Base-by-base conservation (phyloP, 2,797 vertebrate genomes). In the Natrix natrix region DNA sequence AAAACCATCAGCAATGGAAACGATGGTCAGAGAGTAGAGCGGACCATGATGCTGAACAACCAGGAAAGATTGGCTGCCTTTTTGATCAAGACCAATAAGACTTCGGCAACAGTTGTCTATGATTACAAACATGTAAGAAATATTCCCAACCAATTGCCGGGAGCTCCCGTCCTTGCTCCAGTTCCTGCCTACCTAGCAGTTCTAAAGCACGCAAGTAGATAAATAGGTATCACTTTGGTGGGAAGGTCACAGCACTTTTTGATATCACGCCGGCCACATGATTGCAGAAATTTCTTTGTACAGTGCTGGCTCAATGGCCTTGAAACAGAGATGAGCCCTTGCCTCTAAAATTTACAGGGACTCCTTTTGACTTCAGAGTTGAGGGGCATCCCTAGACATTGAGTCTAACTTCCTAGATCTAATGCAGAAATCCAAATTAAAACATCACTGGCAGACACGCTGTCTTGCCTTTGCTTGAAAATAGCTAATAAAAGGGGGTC, bases 51-150 rank as follows among this genome's bases (percentile, higher is more conserved):
- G 95, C 86, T 95, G n/a, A 93, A 92, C 48, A 69, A 90, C 5
- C 28, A 86, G 43, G 94, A 90, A 22, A 94, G 93, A 20, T n/a
- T 95, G 61, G 94, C 93, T 32, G 93, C 90, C 1, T 94, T 95
- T 91, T 90, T 93, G 12, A 86, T 95, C 28, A 87, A 86, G 17
- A 26, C 74, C 92, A 95, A 95, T 61, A 93, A 55, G 12, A 83
- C 88, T 22, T 90, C 92, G 4, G 93, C 94, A 22, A 94, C 93
- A 37, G n/a, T 95, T 63, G 66, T 95, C 37, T 94, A 93, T 32
- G 93, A 95, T 90, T 95, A 95, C 74, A 92, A 92, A 11, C 63
- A 94, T 17, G 94, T 95, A 63, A 94, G 13, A 28, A 1, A 60
- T 61, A 32, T 54, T 55, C 13, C 43, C 52, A 52, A 17, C 6